phyloP scores from a whole-genome alignment of 1,140 invertebrate species.

The Amphibalanus amphitrite region DNA sequence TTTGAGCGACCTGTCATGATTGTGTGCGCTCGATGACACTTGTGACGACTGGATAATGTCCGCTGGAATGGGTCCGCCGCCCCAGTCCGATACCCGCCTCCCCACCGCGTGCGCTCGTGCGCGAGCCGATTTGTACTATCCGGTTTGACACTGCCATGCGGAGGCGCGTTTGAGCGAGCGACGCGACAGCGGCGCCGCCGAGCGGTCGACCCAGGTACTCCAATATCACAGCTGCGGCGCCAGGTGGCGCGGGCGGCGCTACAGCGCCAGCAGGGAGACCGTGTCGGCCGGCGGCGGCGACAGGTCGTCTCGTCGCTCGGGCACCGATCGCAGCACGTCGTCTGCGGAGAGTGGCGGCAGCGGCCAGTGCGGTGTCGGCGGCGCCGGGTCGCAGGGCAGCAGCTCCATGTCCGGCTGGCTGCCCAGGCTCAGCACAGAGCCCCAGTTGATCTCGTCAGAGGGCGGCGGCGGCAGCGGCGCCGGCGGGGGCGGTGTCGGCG shows the following conservation, averaged over 20 bases:
- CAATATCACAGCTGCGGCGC: background rate
- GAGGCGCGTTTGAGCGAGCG: background rate
- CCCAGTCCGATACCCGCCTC: no score
- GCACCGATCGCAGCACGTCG: background rate
- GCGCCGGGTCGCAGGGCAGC: conserved; percentile 23
- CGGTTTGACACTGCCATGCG: background rate
- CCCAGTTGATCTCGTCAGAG: conserved; percentile 52
- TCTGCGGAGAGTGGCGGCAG: conserved; percentile 38
- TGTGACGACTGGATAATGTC: background rate
- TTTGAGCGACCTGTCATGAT: background rate
- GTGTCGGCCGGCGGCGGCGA: background rate
- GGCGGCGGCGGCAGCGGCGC: conserved; percentile 11
- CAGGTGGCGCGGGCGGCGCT: background rate
- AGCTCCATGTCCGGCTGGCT: conserved; percentile 58
- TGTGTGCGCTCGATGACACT: background rate
- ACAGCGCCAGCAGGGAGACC: background rate
- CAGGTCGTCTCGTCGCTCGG: background rate
- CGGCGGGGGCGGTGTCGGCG: conserved; percentile 13
- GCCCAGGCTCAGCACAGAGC: conserved; percentile 66
- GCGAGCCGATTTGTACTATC: background rate
- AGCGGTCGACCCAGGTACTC: background rate
- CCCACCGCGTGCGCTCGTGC: background rate
- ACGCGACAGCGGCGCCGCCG: no score
- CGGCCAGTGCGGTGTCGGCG: conserved; percentile 21
- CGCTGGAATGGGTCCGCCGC: background rate